Evolutionary conservation across 2,797 vertebrate genomes (phyloP), one percentile per base, ranked within the genome.

Genomic region (Rhinoraja longicauda): DNA sequence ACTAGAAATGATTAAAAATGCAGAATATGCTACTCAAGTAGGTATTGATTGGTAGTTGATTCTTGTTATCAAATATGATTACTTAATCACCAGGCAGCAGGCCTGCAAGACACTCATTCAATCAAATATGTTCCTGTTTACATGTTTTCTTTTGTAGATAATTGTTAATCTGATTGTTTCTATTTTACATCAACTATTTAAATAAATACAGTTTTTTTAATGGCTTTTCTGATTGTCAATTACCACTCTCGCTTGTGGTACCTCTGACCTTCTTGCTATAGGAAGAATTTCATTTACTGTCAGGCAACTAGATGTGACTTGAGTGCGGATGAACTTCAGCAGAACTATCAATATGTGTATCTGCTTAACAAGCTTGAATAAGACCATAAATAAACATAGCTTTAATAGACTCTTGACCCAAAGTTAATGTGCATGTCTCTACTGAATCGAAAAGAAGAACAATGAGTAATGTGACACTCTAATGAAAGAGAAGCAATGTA

Each of bases 401-500:
- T 70, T 75, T 92, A 75, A 92, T 75, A 75, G 90, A 57, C 90
- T 92, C 90, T 92, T 92, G 90, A 92, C 70, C 90, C 39, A 75
- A 72, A 75, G 90, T 92, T 92, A 92, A 92, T 92, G 26, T 39
- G 45, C 26, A 92, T 26, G 12, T 73, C 90, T 92, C 90, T 9
- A 12, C 90, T 75, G 70, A 92, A 92, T 92, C 53, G 70, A 73
- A 92, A 53, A 88, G 36, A n/a, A 75, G 90, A 92, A 92, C 90
- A 75, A 92, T 92, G 90, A 92, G 90, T 75, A 92, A 92, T 92
- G 90, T 92, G 70, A 92, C 39, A 75, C 90, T 75, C 36, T 57
- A 92, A 92, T 75, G 70, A 75, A 92, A 75, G 90, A 45, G 72
- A 92, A 92, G 70, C 70, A 53, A 92, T 92, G 70, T 73, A 53